Evolutionary conservation across 2,888 invertebrate species (phyloP).

Genomic region (Rhingia campestris): DNA sequence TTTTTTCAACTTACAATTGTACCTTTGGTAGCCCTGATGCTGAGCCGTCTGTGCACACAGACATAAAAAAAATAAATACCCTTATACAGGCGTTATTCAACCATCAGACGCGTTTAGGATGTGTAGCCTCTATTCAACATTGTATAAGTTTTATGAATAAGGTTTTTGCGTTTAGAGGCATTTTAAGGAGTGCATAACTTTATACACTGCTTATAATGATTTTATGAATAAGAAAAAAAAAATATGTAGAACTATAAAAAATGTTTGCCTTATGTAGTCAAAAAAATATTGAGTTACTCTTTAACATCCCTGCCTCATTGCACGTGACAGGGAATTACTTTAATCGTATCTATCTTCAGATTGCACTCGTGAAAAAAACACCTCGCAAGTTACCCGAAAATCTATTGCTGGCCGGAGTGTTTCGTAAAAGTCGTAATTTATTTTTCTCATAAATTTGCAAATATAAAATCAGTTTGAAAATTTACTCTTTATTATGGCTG

Average conservation of each 20-base stretch:
- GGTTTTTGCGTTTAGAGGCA: no score
- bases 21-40: no score
- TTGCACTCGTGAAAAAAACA: constrained; percentile 41
- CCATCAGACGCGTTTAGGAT: no score
- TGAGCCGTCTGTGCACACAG: no score
- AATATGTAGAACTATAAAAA: not conserved
- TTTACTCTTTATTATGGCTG: constrained; percentile 78
- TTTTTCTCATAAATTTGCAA: constrained; percentile 14
- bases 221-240: no score
- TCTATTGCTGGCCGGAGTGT: constrained; percentile 40
- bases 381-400: constrained; percentile 49
- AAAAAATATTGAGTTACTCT: not conserved
- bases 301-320: constrained; percentile 31
- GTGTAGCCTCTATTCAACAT: no score
- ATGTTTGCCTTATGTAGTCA: not conserved
- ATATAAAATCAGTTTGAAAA: constrained; percentile 16
- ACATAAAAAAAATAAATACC: no score
- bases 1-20: no score
- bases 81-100: no score
- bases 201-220: no score
- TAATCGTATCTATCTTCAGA: constrained; percentile 56
- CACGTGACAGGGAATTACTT: constrained; percentile 56
- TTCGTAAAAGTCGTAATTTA: constrained; percentile 29
- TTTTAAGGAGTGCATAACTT: no score
- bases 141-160: no score